phyloP scores from a whole-genome alignment of 1,140 invertebrate species.

The Choristoneura fumiferana region DNA sequence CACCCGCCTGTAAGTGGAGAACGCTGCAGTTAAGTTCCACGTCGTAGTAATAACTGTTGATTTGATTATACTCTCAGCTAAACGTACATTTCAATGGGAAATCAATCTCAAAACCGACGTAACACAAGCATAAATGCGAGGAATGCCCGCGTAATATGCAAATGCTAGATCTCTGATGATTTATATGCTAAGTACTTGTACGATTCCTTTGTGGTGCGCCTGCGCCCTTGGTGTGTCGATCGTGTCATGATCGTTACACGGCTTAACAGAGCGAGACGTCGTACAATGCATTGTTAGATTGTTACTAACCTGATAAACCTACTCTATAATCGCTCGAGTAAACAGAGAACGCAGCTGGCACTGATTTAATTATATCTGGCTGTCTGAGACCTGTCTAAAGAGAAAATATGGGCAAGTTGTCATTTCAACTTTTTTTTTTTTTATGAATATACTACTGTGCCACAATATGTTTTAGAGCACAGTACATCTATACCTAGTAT shows the following conservation, averaged over 20 bases:
- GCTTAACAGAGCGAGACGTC: conserved; percentile 1
- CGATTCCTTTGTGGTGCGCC: conserved; percentile 6
- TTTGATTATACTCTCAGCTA: no score
- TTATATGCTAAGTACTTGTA: conserved; percentile 3
- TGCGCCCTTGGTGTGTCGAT: conserved; percentile 15
- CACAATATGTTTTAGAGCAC: no score
- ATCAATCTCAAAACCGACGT: no score
- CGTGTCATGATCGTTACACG: conserved; percentile 2
- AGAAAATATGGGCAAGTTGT: no score
- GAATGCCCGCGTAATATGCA: background rate
- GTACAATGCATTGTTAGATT: background rate
- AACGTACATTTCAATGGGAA: no score
- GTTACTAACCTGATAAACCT: conserved; percentile 8
- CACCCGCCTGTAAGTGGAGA: no score
- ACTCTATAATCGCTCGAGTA: conserved; percentile 7
- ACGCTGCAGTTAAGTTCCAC: no score
- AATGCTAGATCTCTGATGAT: conserved; percentile 11
- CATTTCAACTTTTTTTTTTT: no score
- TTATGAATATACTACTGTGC: no score
- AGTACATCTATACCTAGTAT: no score
- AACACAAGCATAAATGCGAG: background rate
- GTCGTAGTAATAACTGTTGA: no score
- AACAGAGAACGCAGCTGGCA: background rate
- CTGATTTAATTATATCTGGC: conserved; percentile 6
- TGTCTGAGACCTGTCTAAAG: background rate